phyloP scores from a whole-genome alignment of 1,140 invertebrate genomes.

The Drosophila funebris region DNA sequence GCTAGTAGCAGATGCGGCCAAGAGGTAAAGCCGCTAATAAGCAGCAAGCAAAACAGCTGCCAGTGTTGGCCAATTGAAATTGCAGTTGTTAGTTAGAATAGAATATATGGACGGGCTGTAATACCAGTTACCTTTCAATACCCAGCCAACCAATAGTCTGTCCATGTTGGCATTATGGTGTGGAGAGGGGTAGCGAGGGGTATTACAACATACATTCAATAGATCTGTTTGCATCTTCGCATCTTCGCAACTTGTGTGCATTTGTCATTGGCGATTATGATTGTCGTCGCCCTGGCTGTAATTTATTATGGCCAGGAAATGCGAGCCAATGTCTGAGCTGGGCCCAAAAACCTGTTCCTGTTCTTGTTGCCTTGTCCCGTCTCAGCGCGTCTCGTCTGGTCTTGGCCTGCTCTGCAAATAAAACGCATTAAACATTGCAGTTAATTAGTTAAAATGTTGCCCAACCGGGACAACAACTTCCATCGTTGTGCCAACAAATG shows the following conservation, averaged over 20 bases:
- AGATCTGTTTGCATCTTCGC: conserved; percentile 11
- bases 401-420: conserved; percentile 25
- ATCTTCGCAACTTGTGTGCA: conserved; percentile 35
- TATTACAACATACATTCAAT: conserved; percentile 6
- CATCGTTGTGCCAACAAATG: conserved; percentile 5
- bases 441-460: conserved; percentile 79
- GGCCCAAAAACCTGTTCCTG: conserved; percentile 21
- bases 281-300: conserved; percentile 63
- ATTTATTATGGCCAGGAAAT: conserved; percentile 64
- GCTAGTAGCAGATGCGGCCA: not conserved
- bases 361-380: not conserved
- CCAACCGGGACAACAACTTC: conserved; percentile 68
- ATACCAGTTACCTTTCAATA: conserved; percentile 45
- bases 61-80: conserved; percentile 15
- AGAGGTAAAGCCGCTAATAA: conserved; percentile 15
- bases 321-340: conserved; percentile 41
- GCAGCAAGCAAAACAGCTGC: conserved; percentile 31
- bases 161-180: no score
- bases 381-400: conserved; percentile 4
- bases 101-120: conserved; percentile 31
- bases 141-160: conserved; percentile 13
- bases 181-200: not conserved
- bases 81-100: conserved; percentile 11
- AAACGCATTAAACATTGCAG: conserved; percentile 73
- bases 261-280: conserved; percentile 76